Evolutionary conservation across 1,140 invertebrate species (phyloP).

Genomic region (Atta cephalotes): DNA sequence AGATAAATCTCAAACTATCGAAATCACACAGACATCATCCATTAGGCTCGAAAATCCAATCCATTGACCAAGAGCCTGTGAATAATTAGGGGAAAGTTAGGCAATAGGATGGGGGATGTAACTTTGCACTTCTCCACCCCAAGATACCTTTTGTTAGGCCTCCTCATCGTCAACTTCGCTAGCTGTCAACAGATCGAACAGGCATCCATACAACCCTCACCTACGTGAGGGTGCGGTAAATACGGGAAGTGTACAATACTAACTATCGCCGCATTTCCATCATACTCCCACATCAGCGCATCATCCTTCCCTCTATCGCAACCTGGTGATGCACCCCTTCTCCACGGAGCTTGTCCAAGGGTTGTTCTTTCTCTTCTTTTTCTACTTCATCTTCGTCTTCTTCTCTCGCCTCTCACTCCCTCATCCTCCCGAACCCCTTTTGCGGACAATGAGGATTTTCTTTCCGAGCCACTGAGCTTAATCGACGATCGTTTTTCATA

Average conservation of each 20-base stretch:
- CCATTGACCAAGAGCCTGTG: conserved; percentile 65
- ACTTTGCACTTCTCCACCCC: conserved; percentile 7
- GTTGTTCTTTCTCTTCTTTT: conserved; percentile 45
- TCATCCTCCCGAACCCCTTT: background rate
- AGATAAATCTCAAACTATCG: background rate
- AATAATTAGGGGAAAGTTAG: conserved; percentile 70
- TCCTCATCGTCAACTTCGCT: conserved; percentile 54
- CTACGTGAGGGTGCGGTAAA: conserved; percentile 29
- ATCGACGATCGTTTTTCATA: conserved; percentile 72
- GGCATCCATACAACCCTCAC: conserved; percentile 1
- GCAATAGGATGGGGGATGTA: background rate
- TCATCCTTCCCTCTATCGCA: background rate
- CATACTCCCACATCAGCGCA: background rate
- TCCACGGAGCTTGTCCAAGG: conserved; percentile 32
- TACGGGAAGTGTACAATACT: conserved; percentile 48
- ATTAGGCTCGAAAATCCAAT: conserved; percentile 23
- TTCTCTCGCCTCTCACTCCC: background rate
- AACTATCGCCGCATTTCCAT: conserved; percentile 44
- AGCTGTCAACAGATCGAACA: conserved; percentile 10
- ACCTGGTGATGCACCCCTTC: background rate
- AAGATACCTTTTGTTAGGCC: conserved; percentile 23
- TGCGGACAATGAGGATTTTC: conserved; percentile 69
- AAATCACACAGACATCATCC: background rate
- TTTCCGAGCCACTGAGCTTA: conserved; percentile 62
- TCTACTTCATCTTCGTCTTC: background rate